phyloP scores from a whole-genome alignment of 2,797 vertebrate species.

The Melopsittacus undulatus region DNA sequence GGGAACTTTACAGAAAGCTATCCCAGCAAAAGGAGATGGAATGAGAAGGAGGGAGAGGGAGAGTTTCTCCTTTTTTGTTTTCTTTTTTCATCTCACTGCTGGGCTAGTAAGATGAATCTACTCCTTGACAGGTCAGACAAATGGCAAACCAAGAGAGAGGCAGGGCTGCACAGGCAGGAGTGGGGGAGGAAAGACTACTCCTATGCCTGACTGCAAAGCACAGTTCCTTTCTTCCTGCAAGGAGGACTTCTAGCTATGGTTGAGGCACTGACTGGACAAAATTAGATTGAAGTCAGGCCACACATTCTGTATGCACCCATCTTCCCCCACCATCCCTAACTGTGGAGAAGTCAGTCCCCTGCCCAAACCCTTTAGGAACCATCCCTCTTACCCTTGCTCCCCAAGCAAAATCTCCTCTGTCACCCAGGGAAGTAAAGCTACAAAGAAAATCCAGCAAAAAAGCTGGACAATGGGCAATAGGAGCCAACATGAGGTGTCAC shows the following conservation, averaged over 20 bases:
- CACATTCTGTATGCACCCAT: fast-evolving
- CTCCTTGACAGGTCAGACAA: neutral
- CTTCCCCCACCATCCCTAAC: neutral
- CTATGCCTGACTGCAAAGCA: neutral
- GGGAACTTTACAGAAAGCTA: neutral
- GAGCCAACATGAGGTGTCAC: neutral
- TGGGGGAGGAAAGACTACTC: neutral
- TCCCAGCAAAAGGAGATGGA: neutral
- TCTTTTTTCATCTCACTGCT: neutral
- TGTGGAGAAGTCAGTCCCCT: neutral
- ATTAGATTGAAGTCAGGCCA: neutral
- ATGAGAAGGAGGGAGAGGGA: neutral
- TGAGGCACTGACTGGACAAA: neutral
- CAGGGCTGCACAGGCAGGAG: neutral
- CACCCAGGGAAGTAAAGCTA: neutral
- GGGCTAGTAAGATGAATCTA: neutral
- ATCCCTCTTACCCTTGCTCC: neutral
- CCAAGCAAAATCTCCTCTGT: neutral
- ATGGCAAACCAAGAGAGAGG: neutral
- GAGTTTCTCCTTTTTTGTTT: neutral
- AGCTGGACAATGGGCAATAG: neutral
- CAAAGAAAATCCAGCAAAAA: neutral
- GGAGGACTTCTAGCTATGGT: neutral
- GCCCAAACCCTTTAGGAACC: neutral
- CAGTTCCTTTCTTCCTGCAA: neutral